A percentile compares a stretch with the other conserved stretches of the same genome.
These are phyloP conservation scores for Phymastichus coffea DNA, from an alignment of 1,140 invertebrate species.

Conservation along the genomic window DNA sequence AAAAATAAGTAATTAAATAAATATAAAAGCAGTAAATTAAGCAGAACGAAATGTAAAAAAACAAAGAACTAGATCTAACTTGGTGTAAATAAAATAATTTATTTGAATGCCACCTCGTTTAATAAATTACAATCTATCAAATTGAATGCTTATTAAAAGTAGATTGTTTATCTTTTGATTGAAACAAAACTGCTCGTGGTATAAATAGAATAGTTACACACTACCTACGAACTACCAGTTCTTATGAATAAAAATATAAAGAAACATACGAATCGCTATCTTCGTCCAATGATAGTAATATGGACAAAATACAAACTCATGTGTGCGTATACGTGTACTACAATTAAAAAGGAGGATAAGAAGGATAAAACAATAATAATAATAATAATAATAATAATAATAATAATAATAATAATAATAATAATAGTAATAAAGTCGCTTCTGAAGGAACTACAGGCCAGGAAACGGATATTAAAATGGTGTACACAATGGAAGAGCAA, in stretches of 20 bases:
- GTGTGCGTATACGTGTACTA: constrained; percentile 4
- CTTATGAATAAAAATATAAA: constrained; percentile 17
- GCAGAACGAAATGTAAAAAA: background rate
- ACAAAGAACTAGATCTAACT: constrained; percentile 5
- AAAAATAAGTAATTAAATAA: too few relatives aligned
- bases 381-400: constrained; percentile 14
- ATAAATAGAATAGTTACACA: constrained; percentile 21
- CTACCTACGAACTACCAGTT: constrained; percentile 8
- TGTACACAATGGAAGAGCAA: constrained; percentile 4
- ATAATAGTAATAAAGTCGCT: constrained; percentile 14
- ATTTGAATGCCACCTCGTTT: constrained; percentile 16
- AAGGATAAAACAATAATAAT: too few relatives aligned
- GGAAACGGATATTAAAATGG: too few relatives aligned
- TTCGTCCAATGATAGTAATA: too few relatives aligned
- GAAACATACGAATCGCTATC: too few relatives aligned
- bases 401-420: background rate
- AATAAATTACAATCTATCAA: constrained; percentile 24
- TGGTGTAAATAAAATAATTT: constrained; percentile 29
- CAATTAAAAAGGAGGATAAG: too few relatives aligned
- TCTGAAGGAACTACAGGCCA: constrained; percentile 26
- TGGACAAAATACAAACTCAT: constrained; percentile 23
- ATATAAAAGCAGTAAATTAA: background rate
- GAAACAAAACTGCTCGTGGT: constrained; percentile 12
- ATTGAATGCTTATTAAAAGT: constrained; percentile 14
- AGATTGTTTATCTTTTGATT: too few relatives aligned